Base-by-base conservation (phyloP, 2,797 vertebrate genomes). In the Falco berigora region DNA sequence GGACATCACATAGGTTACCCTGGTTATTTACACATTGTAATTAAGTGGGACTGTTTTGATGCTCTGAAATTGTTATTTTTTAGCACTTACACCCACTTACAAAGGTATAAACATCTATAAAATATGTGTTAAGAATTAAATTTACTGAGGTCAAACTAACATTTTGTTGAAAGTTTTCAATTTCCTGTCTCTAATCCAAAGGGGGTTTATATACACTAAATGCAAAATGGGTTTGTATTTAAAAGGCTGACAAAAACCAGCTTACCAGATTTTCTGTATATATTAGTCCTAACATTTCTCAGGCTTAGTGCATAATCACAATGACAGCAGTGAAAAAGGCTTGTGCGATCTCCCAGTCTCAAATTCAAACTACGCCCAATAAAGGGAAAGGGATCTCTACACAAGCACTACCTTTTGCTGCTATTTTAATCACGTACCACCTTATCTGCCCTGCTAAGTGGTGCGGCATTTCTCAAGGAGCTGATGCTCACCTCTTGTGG, bases 1-100 rank as follows among this genome's bases (percentile, higher is more conserved):
- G 42, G 42, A 44, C 42, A 44, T 66, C 72, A 79, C 25, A 22
- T 20, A n/a, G 21, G 42, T 68, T 64, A 55, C 58, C 24, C 53
- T 63, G n/a, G 14, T 84, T 96, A 78, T 69, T 94, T 79, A 88
- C 53, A 62, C 30, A 66, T 2, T 75, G 19, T 69, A 76, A 79
- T 78, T 62, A 92, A 75, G 40, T 27, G 18, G 19, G n/a, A 56
- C 40, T 27, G 12, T 79, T 90, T 47, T 44, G 12, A 15, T 72
- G 50, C 46, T 89, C 75, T 30, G 24, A 69, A 88, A 63, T 34
- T 61, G 24, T 36, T 19, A 55, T 75, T 77, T 95, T 8, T 59
- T 82, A 92, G 47, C 16, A 58, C 22, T 84, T 75, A 88, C 44
- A 85, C 12, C 15, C 30, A 79, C 42, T 88, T 77, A 47, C 0